phyloP scores from a whole-genome alignment of 2,113 vertebrate genomes.

The Rhea americana region DNA sequence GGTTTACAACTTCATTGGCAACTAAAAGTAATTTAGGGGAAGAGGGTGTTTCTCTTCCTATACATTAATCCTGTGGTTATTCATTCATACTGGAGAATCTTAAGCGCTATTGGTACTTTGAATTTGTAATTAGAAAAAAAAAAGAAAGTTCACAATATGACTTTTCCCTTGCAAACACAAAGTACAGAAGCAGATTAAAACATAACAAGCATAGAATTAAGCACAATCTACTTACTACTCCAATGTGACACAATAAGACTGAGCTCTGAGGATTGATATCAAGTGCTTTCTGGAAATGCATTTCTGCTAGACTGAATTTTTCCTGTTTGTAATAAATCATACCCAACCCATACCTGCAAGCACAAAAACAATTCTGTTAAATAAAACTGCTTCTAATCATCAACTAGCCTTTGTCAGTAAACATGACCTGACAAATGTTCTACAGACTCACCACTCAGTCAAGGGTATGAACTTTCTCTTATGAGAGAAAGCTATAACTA shows the following conservation, averaged over 20 bases:
- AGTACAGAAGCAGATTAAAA: background rate
- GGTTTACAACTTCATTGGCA: background rate
- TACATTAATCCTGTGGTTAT: background rate
- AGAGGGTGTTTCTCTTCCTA: background rate
- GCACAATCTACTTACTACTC: constrained; percentile 86
- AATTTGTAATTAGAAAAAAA: background rate
- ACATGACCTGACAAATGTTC: background rate
- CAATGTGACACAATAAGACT: constrained; percentile 96
- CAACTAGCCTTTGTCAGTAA: background rate
- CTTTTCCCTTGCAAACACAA: background rate
- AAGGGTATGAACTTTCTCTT: background rate
- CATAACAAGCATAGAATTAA: background rate
- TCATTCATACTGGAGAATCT: background rate
- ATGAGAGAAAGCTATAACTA: background rate
- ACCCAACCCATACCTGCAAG: constrained; percentile 94
- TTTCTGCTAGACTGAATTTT: constrained; percentile 97
- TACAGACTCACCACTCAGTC: background rate
- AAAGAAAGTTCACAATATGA: background rate
- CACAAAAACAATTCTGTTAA: constrained; percentile 12
- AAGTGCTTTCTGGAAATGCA: constrained; percentile 98
- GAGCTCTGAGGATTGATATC: constrained; percentile 99
- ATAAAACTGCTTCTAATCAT: background rate
- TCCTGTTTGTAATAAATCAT: constrained; percentile 99
- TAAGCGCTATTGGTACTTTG: background rate
- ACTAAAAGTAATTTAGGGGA: background rate